Evolutionary conservation across 2,888 invertebrate species (phyloP).

Genomic region (Alcis repandata): DNA sequence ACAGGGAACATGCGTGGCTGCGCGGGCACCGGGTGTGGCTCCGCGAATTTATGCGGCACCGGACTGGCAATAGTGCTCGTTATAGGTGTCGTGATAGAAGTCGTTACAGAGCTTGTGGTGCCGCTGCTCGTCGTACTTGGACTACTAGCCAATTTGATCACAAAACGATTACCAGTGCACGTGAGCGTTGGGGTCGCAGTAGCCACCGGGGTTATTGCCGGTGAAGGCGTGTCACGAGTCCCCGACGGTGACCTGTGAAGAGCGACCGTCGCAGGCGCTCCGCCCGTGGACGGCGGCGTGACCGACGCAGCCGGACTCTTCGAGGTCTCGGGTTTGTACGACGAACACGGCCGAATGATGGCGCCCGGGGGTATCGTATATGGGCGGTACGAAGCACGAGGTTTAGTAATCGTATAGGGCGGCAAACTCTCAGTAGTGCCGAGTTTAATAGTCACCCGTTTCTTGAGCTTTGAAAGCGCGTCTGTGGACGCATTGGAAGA

Average conservation of each 20-base stretch:
- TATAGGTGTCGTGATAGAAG: constrained; percentile 19
- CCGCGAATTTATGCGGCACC: constrained; percentile 11
- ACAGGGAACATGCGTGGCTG: constrained; percentile 37
- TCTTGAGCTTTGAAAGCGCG: constrained; percentile 3
- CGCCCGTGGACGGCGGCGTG: not conserved
- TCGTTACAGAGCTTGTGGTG: constrained; percentile 7
- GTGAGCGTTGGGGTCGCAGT: constrained; percentile 15
- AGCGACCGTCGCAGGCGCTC: not conserved
- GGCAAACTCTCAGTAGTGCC: constrained; percentile 1
- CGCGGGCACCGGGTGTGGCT: constrained; percentile 1
- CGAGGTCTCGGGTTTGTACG: constrained; percentile 1
- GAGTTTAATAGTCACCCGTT: constrained; percentile 10
- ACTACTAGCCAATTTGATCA: constrained; percentile 20
- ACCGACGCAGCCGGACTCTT: constrained; percentile 14
- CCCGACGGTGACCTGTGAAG: not conserved
- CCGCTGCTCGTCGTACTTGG: not conserved
- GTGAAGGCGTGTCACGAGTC: not conserved
- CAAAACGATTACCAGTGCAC: constrained; percentile 14
- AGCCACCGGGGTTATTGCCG: constrained; percentile 5
- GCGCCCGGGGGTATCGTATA: constrained; percentile 8
- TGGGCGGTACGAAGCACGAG: constrained; percentile 13
- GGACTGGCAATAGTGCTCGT: constrained; percentile 16
- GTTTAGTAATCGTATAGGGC: constrained; percentile 14
- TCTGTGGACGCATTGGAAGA: not conserved
- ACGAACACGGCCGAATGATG: not conserved